These are phyloP conservation scores for Arctia plantaginis DNA, from an alignment of 2,888 invertebrate genomes.

Conservation along the genomic window DNA sequence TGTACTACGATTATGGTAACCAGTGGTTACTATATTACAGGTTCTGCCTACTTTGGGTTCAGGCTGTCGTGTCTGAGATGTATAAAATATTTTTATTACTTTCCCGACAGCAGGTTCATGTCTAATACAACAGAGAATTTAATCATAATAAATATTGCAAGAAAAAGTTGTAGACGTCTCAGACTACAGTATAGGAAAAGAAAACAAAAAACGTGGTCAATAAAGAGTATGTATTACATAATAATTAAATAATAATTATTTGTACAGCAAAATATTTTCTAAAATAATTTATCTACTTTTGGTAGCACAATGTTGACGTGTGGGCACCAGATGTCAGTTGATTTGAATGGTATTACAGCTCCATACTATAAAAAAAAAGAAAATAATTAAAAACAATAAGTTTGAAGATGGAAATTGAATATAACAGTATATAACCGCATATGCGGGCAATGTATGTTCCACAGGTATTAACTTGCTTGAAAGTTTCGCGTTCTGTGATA, in stretches of 20 bases:
- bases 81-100: no score
- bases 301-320: conserved; percentile 51
- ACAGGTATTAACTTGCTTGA: neutral
- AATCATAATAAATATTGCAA: neutral
- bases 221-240: conserved; percentile 68
- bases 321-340: conserved; percentile 9
- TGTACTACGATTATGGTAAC: no score
- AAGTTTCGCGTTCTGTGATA: neutral
- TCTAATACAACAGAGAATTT: no score
- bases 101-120: no score
- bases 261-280: conserved; percentile 77
- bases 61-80: no score
- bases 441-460: neutral
- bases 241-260: conserved; percentile 73
- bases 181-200: neutral
- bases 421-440: neutral
- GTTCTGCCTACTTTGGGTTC: no score
- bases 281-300: conserved; percentile 55
- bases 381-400: neutral
- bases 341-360: conserved; percentile 13
- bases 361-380: conserved; percentile 11
- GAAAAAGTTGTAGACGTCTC: neutral
- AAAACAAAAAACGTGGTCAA: conserved; percentile 40
- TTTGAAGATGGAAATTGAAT: neutral
- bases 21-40: no score